These are phyloP conservation scores for Pitangus sulphuratus DNA, from an alignment of 2,797 vertebrate species.

Conservation along the genomic window DNA sequence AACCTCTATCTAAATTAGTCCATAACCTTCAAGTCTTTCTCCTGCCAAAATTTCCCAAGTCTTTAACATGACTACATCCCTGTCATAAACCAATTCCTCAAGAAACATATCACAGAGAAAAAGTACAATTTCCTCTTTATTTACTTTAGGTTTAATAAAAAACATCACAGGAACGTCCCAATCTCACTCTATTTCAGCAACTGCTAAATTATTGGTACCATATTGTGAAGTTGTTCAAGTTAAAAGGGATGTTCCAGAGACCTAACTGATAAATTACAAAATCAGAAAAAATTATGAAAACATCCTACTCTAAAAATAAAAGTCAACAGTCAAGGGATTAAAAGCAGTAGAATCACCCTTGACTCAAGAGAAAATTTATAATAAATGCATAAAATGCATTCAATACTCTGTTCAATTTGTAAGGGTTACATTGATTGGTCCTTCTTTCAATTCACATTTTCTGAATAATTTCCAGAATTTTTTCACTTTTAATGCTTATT, in stretches of 20 bases:
- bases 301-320: not conserved
- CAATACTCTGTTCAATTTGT: not conserved
- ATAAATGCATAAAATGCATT: not conserved
- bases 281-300: not conserved
- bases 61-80: not conserved
- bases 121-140: not conserved
- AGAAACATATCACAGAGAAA: not conserved
- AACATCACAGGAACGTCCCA: not conserved
- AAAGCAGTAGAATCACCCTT: not conserved
- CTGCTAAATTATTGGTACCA: not conserved
- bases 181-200: not conserved
- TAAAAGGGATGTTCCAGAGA: not conserved
- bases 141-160: not conserved
- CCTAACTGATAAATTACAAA: not conserved
- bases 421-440: not conserved
- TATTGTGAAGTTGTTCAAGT: not conserved
- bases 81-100: not conserved
- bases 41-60: not conserved
- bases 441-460: not conserved
- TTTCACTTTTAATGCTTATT: not conserved
- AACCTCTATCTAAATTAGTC: slow-evolving; percentile 44
- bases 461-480: not conserved
- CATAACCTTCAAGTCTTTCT: slow-evolving; percentile 3
- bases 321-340: not conserved
- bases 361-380: not conserved